Base-by-base conservation (phyloP, 2,113 vertebrate species). In the Solea solea region DNA sequence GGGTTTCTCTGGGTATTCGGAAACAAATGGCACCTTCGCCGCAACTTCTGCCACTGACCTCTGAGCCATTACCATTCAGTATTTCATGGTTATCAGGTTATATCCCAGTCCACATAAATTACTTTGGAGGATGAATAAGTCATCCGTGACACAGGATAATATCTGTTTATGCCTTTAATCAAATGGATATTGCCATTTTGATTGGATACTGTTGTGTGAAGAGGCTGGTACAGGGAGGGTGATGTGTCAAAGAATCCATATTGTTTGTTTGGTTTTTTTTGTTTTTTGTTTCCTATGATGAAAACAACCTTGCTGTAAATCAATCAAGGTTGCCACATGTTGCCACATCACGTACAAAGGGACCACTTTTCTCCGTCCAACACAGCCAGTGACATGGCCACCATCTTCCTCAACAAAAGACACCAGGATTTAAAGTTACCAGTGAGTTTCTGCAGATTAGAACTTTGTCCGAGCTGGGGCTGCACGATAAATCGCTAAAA, bases 41-140 rank as follows among this genome's bases (percentile, higher is more conserved):
- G 70, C 52, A 69, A 82, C 57, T 55, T 65, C 59, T 67, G 45
- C 55, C 14, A 54, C 72, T 83, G 81, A 88, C 89, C 83, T 90
- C 81, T 83, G 49, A 69, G 69, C 84, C 83, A 76, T 85, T 81
- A 85, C 56, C 42, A 27, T 66, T 72, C 74, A 39, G 27, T 73
- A 50, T 79, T 82, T 82, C 50, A 84, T 70, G 56, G 46, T 8
- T 45, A 59, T 44, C 65, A 42, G 71, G 59, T 52, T 76, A 69
- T 64, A 77, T 72, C 63, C 58, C 69, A 53, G 64, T n/a, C 21
- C 28, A 71, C 69, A 79, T 52, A 51, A 82, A 84, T 65, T 15
- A 69, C 39, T 76, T 61, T 64, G 56, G 28, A 34, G 21, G 51
- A 53, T 11, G 62, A 48, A 48, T 60, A 59, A 64, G 42, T 49